phyloP scores from a whole-genome alignment of 2,888 invertebrate species.

The Geophilus truncorum region DNA sequence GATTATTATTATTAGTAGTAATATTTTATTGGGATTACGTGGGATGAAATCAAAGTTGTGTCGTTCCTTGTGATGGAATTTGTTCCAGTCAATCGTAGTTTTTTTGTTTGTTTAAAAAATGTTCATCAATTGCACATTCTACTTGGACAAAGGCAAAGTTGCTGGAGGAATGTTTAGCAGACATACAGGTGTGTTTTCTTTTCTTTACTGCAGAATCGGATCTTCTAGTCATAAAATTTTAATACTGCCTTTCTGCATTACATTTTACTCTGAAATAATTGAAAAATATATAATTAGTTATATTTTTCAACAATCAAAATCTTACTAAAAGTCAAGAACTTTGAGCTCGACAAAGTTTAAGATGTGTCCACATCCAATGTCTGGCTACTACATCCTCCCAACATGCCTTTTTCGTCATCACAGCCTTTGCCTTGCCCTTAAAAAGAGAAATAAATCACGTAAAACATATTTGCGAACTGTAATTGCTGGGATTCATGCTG shows the following conservation, averaged over 20 bases:
- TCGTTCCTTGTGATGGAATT: not conserved
- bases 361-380: not conserved
- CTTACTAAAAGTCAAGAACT: not conserved
- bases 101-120: not conserved
- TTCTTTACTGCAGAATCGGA: not conserved
- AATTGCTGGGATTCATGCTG: not conserved
- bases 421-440: conserved; percentile 10
- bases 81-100: too few relatives aligned
- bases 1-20: not conserved
- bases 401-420: not conserved
- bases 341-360: not conserved
- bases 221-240: not conserved
- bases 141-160: not conserved
- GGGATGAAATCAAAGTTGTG: not conserved
- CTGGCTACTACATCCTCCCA: conserved; percentile 12
- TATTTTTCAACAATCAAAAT: not conserved
- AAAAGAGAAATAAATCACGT: not conserved
- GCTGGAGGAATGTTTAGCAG: not conserved
- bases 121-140: not conserved
- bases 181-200: not conserved
- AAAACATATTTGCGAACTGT: not conserved
- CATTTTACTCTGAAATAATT: not conserved
- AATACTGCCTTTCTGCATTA: not conserved
- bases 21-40: not conserved
- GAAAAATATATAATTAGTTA: not conserved